Evolutionary conservation across 1,140 invertebrate species (phyloP), one percentile per base, ranked within the genome.

Genomic region (Danaus plexippus): DNA sequence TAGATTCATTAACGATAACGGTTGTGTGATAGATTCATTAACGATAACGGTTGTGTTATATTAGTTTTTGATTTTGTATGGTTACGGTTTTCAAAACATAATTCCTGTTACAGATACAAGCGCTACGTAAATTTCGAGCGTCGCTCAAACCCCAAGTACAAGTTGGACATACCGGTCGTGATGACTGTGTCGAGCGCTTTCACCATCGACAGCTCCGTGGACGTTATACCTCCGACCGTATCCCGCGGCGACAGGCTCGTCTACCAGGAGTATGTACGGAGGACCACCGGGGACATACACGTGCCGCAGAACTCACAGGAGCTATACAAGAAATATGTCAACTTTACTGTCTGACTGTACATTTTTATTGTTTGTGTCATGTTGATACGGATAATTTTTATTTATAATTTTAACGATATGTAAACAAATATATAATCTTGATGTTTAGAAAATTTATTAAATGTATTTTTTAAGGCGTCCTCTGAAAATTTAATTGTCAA

Each of bases 241-340:
- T 89, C 88, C 15, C 85, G 88, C 52, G 71, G 89, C 9, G 89
- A 90, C 65, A 81, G 88, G 52, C 89, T 89, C 64, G 90, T 94
- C 60, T 94, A 94, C 73, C 84, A 89, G 11, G 89, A 92, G 49
- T 94, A 94, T 66, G 87, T 93, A 9, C 79, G 88, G 48, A 67
- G 71, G 15, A 78, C 65, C 47, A 65, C 62, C 6, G 86, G 86
- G 9, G 69, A 70, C 0, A 52, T 77, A 1, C 50, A 56, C 5
- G 71, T 80, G 9, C 62, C 75, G 1, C 13, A 56, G 0, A 67
- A 69, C 13, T 86, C 84, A 4, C n/a, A 84, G 11, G 67, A 73
- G 1, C 47, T 70, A 1, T 87, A 87, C 63, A 71, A 73, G 43
- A 80, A 77, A 68, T 87, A 87, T 72, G 75, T 84, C 54, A 77